Conservation (phyloP, 2,888 invertebrate species). For the Spisula solida region DNA sequence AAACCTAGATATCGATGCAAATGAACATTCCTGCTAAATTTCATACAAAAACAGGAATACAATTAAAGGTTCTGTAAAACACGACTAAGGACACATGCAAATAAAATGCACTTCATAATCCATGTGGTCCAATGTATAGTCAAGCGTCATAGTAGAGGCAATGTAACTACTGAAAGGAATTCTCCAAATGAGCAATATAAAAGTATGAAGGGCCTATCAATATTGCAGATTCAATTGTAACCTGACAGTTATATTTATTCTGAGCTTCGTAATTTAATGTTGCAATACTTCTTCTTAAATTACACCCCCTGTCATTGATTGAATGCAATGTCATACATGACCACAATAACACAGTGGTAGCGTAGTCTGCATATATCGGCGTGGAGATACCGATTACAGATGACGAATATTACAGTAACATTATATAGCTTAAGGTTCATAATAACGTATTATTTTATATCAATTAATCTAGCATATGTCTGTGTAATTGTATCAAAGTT, state of each 20-base stretch:
- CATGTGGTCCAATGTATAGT: too few relatives aligned
- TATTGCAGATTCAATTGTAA: constrained; percentile 17
- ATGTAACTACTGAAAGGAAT: not conserved
- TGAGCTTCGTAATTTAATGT: not conserved
- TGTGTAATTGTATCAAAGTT: too few relatives aligned
- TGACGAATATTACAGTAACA: not conserved
- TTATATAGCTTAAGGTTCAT: not conserved
- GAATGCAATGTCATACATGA: not conserved
- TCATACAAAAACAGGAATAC: too few relatives aligned
- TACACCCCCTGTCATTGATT: not conserved
- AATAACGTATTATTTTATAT: too few relatives aligned
- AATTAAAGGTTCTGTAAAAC: too few relatives aligned
- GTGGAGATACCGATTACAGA: not conserved
- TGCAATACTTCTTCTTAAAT: not conserved
- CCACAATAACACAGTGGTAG: not conserved
- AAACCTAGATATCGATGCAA: too few relatives aligned
- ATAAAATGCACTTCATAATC: too few relatives aligned
- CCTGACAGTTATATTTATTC: not conserved
- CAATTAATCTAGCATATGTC: too few relatives aligned
- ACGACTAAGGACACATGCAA: too few relatives aligned
- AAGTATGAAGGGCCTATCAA: not conserved
- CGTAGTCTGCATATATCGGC: not conserved
- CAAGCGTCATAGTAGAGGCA: too few relatives aligned
- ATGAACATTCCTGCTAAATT: too few relatives aligned
- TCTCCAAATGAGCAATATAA: constrained; percentile 1